Conservation (phyloP, 2,888 invertebrate genomes). For the Aquatica leii region DNA sequence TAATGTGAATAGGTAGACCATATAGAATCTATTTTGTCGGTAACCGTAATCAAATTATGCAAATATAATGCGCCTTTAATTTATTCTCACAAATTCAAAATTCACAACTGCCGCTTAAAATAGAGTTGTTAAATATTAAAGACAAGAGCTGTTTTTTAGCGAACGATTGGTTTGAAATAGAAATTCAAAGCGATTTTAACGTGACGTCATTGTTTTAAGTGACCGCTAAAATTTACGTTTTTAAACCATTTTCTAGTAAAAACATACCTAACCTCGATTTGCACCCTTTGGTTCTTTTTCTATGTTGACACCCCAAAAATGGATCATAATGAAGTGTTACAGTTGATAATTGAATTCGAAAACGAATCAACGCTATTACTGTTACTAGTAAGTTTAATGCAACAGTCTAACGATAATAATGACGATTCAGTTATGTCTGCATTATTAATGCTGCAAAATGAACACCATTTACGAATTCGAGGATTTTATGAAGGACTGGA, state of each 20-base stretch:
- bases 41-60: no score
- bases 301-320: no score
- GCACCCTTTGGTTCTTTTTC: no score
- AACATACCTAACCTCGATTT: neutral
- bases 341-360: no score
- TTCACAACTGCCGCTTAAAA: no score
- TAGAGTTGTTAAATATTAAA: no score
- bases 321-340: no score
- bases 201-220: constrained; percentile 6
- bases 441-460: constrained; percentile 6
- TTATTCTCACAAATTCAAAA: no score
- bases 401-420: constrained; percentile 2
- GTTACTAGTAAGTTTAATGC: neutral
- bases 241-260: constrained; percentile 2
- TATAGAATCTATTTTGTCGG: no score
- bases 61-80: no score
- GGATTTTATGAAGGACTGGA: constrained; percentile 1
- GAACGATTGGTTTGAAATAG: constrained; percentile 7
- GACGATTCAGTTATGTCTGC: neutral
- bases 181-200: neutral
- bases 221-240: constrained; percentile 1
- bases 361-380: neutral
- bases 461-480: constrained; percentile 6
- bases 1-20: no score
- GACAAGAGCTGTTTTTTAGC: neutral